Percentiles rank a stretch among this genome's conserved stretches.
Evolutionary conservation across 2,888 invertebrate species (phyloP).

Genomic region (Drosophila hamatofila): DNA sequence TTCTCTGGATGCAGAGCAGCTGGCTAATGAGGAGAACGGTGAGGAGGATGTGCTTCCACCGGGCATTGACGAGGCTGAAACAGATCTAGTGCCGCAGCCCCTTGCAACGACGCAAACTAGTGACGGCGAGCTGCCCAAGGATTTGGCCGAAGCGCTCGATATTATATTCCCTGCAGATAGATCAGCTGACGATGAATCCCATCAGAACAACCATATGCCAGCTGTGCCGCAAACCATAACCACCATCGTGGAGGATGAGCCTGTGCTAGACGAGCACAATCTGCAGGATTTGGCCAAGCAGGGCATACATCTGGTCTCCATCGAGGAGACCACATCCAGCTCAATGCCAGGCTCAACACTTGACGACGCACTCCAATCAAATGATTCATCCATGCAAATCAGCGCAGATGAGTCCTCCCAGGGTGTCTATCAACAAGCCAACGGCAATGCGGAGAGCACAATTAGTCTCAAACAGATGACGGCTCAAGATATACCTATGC

Average conservation of each 20-base stretch:
- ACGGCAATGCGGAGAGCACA: conserved; percentile 42
- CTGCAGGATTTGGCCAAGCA: conserved; percentile 83
- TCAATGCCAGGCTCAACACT: conserved; percentile 51
- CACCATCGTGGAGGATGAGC: conserved; percentile 67
- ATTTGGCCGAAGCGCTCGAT: conserved; percentile 87
- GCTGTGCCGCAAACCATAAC: conserved; percentile 72
- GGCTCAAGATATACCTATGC: conserved; percentile 73
- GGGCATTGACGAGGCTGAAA: conserved; percentile 84
- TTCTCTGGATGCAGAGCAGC: conserved; percentile 15
- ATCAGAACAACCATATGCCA: conserved; percentile 42
- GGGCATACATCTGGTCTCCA: conserved; percentile 83
- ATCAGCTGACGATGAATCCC: conserved; percentile 63
- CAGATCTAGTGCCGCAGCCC: conserved; percentile 85
- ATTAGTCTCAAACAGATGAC: conserved; percentile 27
- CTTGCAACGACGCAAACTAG: conserved; percentile 85
- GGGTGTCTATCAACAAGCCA: conserved; percentile 20
- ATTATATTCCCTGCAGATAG: conserved; percentile 87
- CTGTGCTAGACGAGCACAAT: conserved; percentile 74
- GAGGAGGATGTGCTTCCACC: conserved; percentile 84
- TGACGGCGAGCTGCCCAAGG: conserved; percentile 87
- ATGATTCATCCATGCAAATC: conserved; percentile 38
- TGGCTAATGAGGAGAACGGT: conserved; percentile 57
- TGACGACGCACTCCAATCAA: conserved; percentile 29
- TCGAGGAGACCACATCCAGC: conserved; percentile 74
- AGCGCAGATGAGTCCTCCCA: conserved; percentile 43